Evolutionary conservation across 2,888 invertebrate genomes (phyloP).

Genomic region (Ormyrus pomaceus): DNA sequence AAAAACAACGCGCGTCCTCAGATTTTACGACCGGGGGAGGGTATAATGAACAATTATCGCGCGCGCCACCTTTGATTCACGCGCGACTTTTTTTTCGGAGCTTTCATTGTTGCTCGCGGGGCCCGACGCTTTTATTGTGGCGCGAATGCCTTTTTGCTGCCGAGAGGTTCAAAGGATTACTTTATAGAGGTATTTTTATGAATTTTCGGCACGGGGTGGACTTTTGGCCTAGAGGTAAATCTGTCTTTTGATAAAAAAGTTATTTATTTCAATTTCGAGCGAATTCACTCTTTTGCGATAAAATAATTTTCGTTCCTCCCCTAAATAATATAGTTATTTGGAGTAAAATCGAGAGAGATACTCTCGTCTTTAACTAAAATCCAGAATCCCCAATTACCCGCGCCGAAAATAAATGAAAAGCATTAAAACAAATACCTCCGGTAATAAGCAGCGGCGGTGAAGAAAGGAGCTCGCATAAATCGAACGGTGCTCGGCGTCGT

Average conservation of each 20-base stretch:
- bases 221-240: no score
- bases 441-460: not conserved
- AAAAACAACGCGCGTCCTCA: not conserved
- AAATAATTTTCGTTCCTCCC: no score
- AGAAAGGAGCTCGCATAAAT: not conserved
- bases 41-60: constrained; percentile 39
- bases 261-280: no score
- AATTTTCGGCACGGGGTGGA: no score
- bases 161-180: not conserved
- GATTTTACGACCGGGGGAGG: not conserved
- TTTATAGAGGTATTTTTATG: not conserved
- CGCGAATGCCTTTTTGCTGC: constrained; percentile 5
- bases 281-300: no score
- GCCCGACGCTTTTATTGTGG: constrained; percentile 1
- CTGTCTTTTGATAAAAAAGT: no score
- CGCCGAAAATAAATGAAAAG: no score
- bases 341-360: no score
- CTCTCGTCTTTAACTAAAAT: no score
- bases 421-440: no score
- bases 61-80: not conserved
- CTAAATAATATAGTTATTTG: no score
- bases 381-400: no score
- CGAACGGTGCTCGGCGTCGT: not conserved
- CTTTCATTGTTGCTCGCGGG: not conserved
- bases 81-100: not conserved